Percentiles rank a stretch among this genome's conserved stretches.
These are phyloP conservation scores for Embiotoca jacksoni DNA, from an alignment of 2,113 vertebrate genomes.

Conservation along the genomic window DNA sequence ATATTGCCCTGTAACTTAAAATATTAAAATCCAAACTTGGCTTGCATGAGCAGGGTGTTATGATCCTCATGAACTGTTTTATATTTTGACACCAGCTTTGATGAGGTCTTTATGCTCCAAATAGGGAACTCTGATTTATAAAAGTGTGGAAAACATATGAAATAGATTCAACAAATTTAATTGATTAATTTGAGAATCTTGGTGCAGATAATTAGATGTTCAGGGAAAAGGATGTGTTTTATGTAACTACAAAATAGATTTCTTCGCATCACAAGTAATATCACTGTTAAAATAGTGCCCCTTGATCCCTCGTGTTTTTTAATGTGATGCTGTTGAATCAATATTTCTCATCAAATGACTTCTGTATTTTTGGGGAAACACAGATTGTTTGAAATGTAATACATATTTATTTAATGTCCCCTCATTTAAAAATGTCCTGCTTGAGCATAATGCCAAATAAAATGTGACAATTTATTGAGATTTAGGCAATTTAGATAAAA, in stretches of 20 bases:
- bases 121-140: conserved; percentile 28
- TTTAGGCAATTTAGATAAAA: conserved; percentile 18
- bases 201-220: conserved; percentile 17
- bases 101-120: conserved; percentile 48
- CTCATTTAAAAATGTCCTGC: neutral
- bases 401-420: conserved; percentile 12
- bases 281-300: neutral
- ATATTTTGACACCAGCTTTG: conserved; percentile 45
- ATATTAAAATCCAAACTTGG: conserved; percentile 66
- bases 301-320: neutral
- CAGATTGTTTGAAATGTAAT: conserved; percentile 5
- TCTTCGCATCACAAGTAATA: neutral
- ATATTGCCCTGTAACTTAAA: conserved; percentile 65
- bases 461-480: conserved; percentile 44
- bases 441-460: conserved; percentile 7
- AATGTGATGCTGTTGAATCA: conserved; percentile 5
- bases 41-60: conserved; percentile 33
- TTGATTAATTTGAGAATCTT: conserved; percentile 10
- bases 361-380: neutral
- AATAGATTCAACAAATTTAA: conserved; percentile 3
- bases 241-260: neutral
- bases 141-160: conserved; percentile 19
- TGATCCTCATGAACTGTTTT: conserved; percentile 25
- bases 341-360: conserved; percentile 1
- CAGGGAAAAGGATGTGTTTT: conserved; percentile 22